Conservation (phyloP, 2,888 invertebrate genomes). For the Spodoptera littoralis region DNA sequence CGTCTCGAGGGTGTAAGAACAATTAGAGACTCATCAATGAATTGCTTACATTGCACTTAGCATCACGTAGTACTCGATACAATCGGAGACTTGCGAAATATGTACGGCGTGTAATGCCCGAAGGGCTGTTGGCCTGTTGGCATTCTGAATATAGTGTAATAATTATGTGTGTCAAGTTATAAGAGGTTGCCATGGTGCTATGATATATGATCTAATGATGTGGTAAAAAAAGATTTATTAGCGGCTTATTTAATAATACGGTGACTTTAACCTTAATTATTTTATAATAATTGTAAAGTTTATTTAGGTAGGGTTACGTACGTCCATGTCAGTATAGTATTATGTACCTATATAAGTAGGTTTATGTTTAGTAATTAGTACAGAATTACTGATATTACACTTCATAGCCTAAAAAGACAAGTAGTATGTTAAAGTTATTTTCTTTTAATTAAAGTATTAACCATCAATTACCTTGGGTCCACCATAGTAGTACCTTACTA, state of each 20-base stretch:
- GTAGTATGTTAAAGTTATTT: neutral
- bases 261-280: constrained; percentile 24
- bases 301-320: too few relatives aligned
- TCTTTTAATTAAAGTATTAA: too few relatives aligned
- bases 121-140: constrained; percentile 17
- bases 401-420: too few relatives aligned
- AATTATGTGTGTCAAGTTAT: constrained; percentile 14
- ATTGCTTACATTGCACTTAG: constrained; percentile 56
- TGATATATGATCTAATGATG: constrained; percentile 26
- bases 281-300: constrained; percentile 4
- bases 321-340: neutral
- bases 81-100: constrained; percentile 54
- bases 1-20: constrained; percentile 44
- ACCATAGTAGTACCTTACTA: too few relatives aligned
- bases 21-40: constrained; percentile 56
- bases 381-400: too few relatives aligned
- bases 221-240: constrained; percentile 25
- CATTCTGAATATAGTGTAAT: constrained; percentile 26
- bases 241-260: constrained; percentile 6
- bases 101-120: constrained; percentile 16
- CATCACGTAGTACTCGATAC: constrained; percentile 48
- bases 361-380: neutral
- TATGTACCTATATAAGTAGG: neutral
- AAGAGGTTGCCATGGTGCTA: constrained; percentile 4
- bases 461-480: too few relatives aligned